Percentiles rank a stretch among this genome's conserved stretches.
These are phyloP conservation scores for Mirounga angustirostris DNA, from an alignment of 2,113 vertebrate species.

Conservation along the genomic window DNA sequence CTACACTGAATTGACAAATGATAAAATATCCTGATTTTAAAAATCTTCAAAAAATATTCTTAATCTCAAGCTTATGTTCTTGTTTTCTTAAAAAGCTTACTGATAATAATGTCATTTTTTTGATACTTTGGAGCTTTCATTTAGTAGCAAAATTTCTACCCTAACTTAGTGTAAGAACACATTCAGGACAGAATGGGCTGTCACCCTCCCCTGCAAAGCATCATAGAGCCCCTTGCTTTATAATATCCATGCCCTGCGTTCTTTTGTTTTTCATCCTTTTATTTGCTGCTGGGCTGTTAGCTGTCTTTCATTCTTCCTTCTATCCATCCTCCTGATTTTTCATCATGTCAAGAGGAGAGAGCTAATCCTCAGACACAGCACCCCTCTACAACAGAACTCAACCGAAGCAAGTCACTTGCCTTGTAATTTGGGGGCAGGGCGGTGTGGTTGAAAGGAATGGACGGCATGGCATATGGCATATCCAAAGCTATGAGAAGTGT, in stretches of 20 bases:
- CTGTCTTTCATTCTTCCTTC: background rate
- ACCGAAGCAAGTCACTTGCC: background rate
- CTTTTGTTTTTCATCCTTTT: background rate
- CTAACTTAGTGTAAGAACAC: background rate
- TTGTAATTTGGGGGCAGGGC: rapidly evolving
- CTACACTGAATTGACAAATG: background rate
- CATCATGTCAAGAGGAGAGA: background rate
- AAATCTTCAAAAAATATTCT: background rate
- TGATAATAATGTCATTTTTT: background rate
- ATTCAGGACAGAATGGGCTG: rapidly evolving
- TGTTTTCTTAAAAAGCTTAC: background rate
- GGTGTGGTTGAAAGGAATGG: background rate
- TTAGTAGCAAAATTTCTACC: background rate
- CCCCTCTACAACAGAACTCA: background rate
- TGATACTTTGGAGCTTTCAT: background rate
- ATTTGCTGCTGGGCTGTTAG: background rate
- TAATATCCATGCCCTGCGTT: background rate
- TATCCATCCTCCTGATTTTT: background rate
- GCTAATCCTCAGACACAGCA: background rate
- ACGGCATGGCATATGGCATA: rapidly evolving
- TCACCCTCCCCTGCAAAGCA: rapidly evolving
- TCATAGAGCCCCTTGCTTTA: background rate
- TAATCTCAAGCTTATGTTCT: background rate
- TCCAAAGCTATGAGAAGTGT: background rate
- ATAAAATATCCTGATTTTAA: background rate